Conservation (phyloP, 1,140 invertebrate genomes). For the Aricia agestis region DNA sequence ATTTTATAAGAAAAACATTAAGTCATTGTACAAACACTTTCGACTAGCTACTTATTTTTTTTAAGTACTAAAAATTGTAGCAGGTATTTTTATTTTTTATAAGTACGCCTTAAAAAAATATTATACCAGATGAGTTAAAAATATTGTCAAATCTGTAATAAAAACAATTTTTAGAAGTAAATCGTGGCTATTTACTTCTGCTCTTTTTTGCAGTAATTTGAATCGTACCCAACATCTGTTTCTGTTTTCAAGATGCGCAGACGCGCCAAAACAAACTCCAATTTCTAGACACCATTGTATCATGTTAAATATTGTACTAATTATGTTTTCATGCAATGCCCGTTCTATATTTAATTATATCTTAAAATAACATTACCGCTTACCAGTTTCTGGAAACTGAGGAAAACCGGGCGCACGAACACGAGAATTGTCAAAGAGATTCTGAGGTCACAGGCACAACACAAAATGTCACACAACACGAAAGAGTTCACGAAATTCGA, state of each 20-base stretch:
- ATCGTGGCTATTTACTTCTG: neutral
- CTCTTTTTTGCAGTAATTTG: conserved; percentile 8
- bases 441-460: conserved; percentile 40
- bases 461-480: conserved; percentile 49
- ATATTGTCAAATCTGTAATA: neutral
- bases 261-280: conserved; percentile 16
- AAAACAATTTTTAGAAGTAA: neutral
- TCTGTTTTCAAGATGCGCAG: neutral
- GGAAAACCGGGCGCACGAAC: neutral
- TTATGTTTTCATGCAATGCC: conserved; percentile 63
- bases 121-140: too few species aligned
- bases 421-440: conserved; percentile 29
- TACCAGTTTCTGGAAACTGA: conserved; percentile 53
- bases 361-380: conserved; percentile 69
- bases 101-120: too few species aligned
- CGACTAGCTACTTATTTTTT: too few species aligned
- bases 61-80: too few species aligned
- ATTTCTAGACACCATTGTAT: conserved; percentile 49
- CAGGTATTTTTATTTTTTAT: too few species aligned
- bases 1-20: too few species aligned
- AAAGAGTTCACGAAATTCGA: conserved; percentile 45
- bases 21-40: too few species aligned
- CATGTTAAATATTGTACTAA: conserved; percentile 63
- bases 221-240: conserved; percentile 10
- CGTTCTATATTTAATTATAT: conserved; percentile 72